Base-by-base conservation (phyloP, 2,888 invertebrate genomes). In the Stenoptilia bipunctidactyla region DNA sequence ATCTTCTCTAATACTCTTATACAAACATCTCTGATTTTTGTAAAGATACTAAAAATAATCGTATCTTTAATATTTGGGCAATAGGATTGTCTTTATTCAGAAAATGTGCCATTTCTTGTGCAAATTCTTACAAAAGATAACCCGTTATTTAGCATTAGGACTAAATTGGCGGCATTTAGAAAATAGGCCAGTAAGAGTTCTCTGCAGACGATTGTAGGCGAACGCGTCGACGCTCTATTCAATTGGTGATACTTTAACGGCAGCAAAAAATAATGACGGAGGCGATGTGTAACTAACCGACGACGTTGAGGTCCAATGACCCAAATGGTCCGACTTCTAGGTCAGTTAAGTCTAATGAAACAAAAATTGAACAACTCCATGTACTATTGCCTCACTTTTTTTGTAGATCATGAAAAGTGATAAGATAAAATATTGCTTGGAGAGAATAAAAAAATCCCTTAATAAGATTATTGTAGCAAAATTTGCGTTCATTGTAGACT, bases 251-350 rank as follows among this genome's bases (percentile, higher is more conserved):
- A 63, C 58, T 62, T 62, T 66, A 62, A 63, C 63, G 66, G 58
- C 52, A 48, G 62, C 64, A 74, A 72, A 72, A 77, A 75, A 67
- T 67, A 61, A 69, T 68, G 52, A 59, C 62, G 65, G 58, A 62
- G 67, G 65, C 63, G 62, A 56, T 48, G 57, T 57, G 58, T 58
- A 63, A 34, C 13, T 70, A 62, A 66, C 71, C 64, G 75, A 70
- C 76, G 67, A 70, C 76, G 67, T 74, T 62, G 75, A 80, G 74
- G 79, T 79, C 77, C 75, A 79, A 76, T 82, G 79, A 83, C 82
- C 83, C 71, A 82, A 77, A 79, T 83, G 71, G 67, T 61, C 65
- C 65, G 68, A 74, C 72, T 66, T 73, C 72, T 75, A 67, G 74
- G 72, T 64, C 75, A 65, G 56, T 55, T 61, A 71, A 20, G 66